phyloP scores from a whole-genome alignment of 1,140 invertebrate genomes.

The Lithobius niger region DNA sequence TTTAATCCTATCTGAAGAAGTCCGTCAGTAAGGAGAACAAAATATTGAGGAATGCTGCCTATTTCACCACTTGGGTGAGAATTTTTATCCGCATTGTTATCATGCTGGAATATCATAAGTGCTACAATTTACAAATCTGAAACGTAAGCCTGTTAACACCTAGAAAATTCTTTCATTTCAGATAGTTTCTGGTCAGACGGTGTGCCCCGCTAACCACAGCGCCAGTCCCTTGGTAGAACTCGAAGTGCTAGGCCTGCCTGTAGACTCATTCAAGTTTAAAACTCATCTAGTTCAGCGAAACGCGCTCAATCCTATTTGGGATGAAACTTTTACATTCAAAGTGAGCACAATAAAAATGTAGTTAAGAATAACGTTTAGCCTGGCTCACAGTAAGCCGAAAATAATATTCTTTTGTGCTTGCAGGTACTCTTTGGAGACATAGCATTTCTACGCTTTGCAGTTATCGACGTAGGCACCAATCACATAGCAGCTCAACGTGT shows the following conservation, averaged over 20 bases:
- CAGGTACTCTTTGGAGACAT: conserved; percentile 70
- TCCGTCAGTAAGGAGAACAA: no score
- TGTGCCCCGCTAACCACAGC: conserved; percentile 55
- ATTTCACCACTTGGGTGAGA: no score
- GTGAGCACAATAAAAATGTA: conserved; percentile 21
- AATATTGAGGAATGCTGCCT: no score
- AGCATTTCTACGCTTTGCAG: conserved; percentile 73
- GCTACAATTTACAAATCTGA: no score
- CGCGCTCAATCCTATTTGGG: conserved; percentile 87
- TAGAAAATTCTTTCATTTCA: no score
- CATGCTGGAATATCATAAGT: no score
- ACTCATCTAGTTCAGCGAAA: conserved; percentile 73
- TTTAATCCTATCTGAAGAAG: no score
- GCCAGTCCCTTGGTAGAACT: conserved; percentile 79
- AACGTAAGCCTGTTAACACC: no score
- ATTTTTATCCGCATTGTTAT: no score
- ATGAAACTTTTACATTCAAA: conserved; percentile 78
- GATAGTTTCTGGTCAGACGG: conserved; percentile 81
- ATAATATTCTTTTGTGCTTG: conserved; percentile 6
- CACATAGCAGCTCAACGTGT: conserved; percentile 77
- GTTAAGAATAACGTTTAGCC: background rate
- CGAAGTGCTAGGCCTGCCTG: conserved; percentile 76
- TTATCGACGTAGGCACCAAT: conserved; percentile 65
- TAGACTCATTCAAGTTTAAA: conserved; percentile 77
- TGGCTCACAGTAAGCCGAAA: background rate